Conservation (phyloP, 2,797 vertebrate genomes). For the Hydrolagus colliei region DNA sequence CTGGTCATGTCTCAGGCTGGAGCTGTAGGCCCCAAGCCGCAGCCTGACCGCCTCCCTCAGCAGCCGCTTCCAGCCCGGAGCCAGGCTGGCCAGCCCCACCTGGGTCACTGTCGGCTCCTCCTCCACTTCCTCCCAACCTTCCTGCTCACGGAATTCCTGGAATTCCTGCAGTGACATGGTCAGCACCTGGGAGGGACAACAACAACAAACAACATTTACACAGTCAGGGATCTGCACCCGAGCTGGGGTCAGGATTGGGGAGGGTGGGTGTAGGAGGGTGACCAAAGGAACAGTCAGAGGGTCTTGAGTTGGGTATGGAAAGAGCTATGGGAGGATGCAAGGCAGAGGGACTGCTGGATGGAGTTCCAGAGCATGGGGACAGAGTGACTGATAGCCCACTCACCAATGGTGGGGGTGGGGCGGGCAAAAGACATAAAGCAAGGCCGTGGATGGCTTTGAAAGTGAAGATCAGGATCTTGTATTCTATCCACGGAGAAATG, state of each 20-base stretch:
- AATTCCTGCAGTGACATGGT: slow-evolving; percentile 77
- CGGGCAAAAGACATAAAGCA: no score
- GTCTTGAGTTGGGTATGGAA: background rate
- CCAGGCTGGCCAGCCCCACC: slow-evolving; percentile 58
- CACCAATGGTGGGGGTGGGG: no score
- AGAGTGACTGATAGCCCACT: no score
- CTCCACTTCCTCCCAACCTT: slow-evolving; percentile 66
- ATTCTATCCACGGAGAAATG: no score
- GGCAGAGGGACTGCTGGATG: no score
- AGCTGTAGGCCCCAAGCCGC: slow-evolving; percentile 58
- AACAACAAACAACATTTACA: background rate
- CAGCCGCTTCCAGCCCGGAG: slow-evolving; percentile 61
- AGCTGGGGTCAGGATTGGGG: no score
- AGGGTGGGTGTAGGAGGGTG: no score
- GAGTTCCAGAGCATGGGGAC: no score
- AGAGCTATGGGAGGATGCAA: no score
- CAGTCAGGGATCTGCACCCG: background rate
- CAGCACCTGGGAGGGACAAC: slow-evolving; percentile 62
- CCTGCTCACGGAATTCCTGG: slow-evolving; percentile 66
- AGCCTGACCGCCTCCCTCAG: slow-evolving; percentile 58
- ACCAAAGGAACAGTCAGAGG: no score
- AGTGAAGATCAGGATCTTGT: no score
- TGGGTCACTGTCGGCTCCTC: slow-evolving; percentile 54
- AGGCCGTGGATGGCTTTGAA: no score
- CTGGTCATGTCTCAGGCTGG: slow-evolving; percentile 56